Evolutionary conservation across 2,888 invertebrate species (phyloP).

Genomic region (Vannuccia rotundouncinata): DNA sequence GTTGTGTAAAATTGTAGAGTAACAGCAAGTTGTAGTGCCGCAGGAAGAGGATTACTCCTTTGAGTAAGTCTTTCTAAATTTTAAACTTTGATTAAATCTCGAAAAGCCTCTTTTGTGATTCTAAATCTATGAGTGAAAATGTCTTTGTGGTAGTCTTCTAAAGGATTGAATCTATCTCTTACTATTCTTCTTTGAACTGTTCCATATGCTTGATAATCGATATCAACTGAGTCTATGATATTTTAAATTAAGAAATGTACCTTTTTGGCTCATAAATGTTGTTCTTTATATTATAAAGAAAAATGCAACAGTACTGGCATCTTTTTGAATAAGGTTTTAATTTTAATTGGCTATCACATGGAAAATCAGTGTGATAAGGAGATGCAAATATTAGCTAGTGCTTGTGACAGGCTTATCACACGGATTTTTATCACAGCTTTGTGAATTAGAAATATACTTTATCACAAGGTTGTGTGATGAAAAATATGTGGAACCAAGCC

Average conservation of each 20-base stretch:
- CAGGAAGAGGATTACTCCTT: background rate
- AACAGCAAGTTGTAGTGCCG: background rate
- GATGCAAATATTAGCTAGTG: no score
- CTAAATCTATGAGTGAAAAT: constrained; percentile 5
- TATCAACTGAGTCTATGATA: background rate
- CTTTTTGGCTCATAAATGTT: background rate
- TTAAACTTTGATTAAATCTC: background rate
- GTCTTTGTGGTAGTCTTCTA: no score
- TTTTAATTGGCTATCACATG: background rate
- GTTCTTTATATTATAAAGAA: no score
- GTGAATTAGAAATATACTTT: background rate
- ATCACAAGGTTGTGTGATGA: no score
- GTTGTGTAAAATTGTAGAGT: constrained; percentile 14
- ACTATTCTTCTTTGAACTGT: background rate
- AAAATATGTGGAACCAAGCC: no score
- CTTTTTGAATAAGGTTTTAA: no score
- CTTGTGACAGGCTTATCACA: background rate
- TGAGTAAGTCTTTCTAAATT: background rate
- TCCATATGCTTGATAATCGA: background rate
- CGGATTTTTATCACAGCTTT: background rate
- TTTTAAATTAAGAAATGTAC: background rate
- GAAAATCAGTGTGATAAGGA: no score
- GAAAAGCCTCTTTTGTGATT: background rate
- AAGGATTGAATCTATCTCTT: background rate
- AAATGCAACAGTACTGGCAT: no score